Conservation (phyloP, 2,113 vertebrate genomes). For the Pygoscelis adeliae region DNA sequence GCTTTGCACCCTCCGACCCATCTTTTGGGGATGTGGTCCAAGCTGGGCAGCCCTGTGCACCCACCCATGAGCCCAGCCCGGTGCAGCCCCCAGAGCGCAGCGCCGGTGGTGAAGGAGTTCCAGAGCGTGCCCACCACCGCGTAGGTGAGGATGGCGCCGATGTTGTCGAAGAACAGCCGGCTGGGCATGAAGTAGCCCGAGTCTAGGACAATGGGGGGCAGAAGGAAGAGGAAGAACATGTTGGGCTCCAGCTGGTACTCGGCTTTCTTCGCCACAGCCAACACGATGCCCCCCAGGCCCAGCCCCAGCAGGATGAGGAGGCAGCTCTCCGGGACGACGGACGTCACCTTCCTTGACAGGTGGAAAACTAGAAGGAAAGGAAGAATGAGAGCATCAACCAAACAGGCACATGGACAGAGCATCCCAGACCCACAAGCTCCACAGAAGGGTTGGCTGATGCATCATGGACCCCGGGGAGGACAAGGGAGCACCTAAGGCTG, state of each 20-base stretch:
- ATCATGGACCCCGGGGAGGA: accelerated
- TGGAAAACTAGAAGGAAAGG: constrained; percentile 88
- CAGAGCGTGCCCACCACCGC: constrained; percentile 94
- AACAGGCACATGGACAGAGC: neutral
- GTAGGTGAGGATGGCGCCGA: constrained; percentile 93
- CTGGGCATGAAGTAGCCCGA: constrained; percentile 97
- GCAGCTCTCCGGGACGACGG: constrained; percentile 92
- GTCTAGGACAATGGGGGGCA: constrained; percentile 94
- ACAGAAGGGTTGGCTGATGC: neutral
- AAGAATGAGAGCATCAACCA: neutral
- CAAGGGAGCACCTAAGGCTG: neutral
- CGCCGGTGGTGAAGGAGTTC: constrained; percentile 92
- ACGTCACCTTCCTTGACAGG: constrained; percentile 91
- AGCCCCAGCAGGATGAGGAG: constrained; percentile 94
- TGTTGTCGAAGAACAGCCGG: constrained; percentile 94
- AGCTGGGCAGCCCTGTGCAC: neutral
- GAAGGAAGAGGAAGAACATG: constrained; percentile 96
- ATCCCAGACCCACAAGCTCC: neutral
- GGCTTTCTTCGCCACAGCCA: constrained; percentile 91
- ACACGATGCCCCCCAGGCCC: constrained; percentile 90
- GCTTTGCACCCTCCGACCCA: neutral
- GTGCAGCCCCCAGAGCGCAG: constrained; percentile 87
- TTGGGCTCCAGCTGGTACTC: constrained; percentile 93
- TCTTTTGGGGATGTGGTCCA: neutral
- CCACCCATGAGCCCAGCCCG: constrained; percentile 80